Evolutionary conservation across 2,797 vertebrate genomes (phyloP), one percentile per base, ranked within the genome.

Genomic region (Vespertilio murinus): DNA sequence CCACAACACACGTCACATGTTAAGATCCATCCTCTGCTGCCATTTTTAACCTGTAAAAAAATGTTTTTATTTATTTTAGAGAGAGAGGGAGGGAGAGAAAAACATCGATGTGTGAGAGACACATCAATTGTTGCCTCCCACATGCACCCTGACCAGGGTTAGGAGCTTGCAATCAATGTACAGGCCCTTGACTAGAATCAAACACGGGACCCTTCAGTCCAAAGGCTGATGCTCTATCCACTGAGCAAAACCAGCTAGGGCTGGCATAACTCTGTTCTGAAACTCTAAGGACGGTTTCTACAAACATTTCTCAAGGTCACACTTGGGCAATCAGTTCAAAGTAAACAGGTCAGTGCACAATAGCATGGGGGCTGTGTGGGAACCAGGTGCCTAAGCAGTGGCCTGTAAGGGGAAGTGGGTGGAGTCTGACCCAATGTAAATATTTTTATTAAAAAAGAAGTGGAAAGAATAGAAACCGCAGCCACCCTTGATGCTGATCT

Each of bases 401-500:
- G 12, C 54, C 42, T 40, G 18, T 65, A 69, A 54, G 64, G 73
- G 42, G 75, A 69, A 87, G 9, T 28, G 20, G 84, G 77, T 82
- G 47, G 3, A 49, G 20, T 78, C 54, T 78, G 49, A 78, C 18
- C 22, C 54, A 88, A 59, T 70, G 54, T 88, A 85, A 93, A 75
- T 65, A 81, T 88, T 70, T 83, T 84, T 80, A 78, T 42, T 84
- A 7, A 80, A 85, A 49, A 13, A 52, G 20, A 35, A 75, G 33
- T 65, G 64, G 49, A 78, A 88, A 71, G 75, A 86, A 18, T 54
- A 83, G 88, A 94, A 93, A 94, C 52, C 33, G 59, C 75, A 88
- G 79, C 10, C 61, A 71, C 47, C 85, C 56, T n/a, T 75, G 11
- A 23, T 30, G 33, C 35, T 33, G 25, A 28, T 69, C 65, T 42